Conservation (phyloP, 2,888 invertebrate species). For the Gymnosoma rotundatum region DNA sequence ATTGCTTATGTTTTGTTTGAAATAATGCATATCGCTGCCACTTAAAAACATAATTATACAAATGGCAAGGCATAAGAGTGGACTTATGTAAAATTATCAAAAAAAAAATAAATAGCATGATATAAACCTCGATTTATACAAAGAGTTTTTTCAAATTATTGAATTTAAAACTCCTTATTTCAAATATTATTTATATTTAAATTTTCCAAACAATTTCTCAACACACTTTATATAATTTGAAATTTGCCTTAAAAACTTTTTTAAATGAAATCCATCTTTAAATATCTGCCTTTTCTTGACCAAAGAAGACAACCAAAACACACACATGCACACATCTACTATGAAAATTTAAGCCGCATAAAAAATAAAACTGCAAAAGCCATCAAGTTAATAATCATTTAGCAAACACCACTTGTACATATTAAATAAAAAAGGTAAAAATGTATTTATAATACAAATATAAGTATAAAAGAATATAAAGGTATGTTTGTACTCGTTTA, state of each 20-base stretch:
- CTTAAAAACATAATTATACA: too few relatives aligned
- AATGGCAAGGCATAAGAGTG: too few relatives aligned
- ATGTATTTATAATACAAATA: neutral
- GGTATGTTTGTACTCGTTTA: neutral
- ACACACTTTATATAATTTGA: neutral
- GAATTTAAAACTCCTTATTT: too few relatives aligned
- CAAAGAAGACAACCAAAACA: neutral
- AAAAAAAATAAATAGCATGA: too few relatives aligned
- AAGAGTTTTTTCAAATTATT: too few relatives aligned
- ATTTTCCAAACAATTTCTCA: too few relatives aligned
- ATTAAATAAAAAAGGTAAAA: neutral
- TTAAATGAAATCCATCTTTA: neutral
- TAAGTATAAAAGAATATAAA: neutral
- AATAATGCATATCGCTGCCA: too few relatives aligned
- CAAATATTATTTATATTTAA: too few relatives aligned
- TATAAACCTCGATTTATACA: too few relatives aligned
- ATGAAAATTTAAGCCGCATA: slow-evolving; percentile 38
- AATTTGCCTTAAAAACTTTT: neutral
- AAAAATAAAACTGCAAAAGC: slow-evolving; percentile 13
- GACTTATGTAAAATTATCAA: too few relatives aligned
- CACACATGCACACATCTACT: neutral
- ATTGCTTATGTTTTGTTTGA: too few relatives aligned
- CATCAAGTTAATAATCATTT: slow-evolving; percentile 55
- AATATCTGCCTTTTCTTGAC: slow-evolving; percentile 2
- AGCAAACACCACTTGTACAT: slow-evolving; percentile 3